Evolutionary conservation across 1,140 invertebrate species (phyloP).

Genomic region (Solenopsis fugax): DNA sequence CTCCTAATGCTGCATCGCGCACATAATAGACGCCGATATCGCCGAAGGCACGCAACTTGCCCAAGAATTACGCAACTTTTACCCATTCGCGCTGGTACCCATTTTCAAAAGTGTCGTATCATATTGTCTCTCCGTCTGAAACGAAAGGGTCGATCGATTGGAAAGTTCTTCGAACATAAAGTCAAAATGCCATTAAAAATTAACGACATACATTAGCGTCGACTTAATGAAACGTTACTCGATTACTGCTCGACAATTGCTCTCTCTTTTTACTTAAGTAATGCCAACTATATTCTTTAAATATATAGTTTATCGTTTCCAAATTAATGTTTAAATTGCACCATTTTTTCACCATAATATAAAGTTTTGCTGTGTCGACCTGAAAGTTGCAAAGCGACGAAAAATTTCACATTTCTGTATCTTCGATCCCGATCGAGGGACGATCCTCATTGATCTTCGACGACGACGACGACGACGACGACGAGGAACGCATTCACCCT

Average conservation of each 20-base stretch:
- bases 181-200: background rate
- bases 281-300: background rate
- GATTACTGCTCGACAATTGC: background rate
- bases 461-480: slow-evolving; percentile 15
- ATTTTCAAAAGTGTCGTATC: background rate
- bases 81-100: background rate
- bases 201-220: background rate
- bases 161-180: background rate
- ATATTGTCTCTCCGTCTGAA: background rate
- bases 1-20: slow-evolving; percentile 38
- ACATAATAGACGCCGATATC: slow-evolving; percentile 36
- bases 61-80: slow-evolving; percentile 15
- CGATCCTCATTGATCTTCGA: slow-evolving; percentile 33
- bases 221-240: background rate
- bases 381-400: slow-evolving; percentile 23
- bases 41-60: slow-evolving; percentile 23
- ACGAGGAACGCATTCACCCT: slow-evolving; percentile 33
- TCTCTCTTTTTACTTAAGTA: background rate
- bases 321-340: background rate
- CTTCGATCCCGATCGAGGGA: slow-evolving; percentile 33
- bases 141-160: background rate
- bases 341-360: background rate
- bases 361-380: background rate
- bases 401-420: slow-evolving; percentile 18
- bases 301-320: background rate